phyloP scores from a whole-genome alignment of 1,140 invertebrate genomes.

The Brachionus rotundiformis region DNA sequence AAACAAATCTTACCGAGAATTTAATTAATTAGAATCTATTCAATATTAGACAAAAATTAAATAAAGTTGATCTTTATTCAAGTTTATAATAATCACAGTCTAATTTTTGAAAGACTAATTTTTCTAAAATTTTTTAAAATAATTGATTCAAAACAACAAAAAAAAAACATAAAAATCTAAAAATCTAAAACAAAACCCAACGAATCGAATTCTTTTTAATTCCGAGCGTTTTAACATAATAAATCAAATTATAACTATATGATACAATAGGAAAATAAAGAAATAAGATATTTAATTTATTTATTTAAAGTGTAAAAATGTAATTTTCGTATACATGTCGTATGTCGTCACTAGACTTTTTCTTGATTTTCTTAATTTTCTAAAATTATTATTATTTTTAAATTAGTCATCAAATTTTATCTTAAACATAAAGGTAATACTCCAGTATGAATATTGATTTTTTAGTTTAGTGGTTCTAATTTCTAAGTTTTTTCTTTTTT shows the following conservation, averaged over 20 bases:
- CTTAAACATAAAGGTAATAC: not conserved
- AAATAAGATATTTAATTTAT: not conserved
- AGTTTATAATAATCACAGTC: not conserved
- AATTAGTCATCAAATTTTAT: not conserved
- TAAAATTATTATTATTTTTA: not conserved
- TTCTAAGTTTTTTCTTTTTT: not conserved
- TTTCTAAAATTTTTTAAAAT: no score
- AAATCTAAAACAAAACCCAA: not conserved
- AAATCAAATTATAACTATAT: not conserved
- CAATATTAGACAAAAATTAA: constrained; percentile 21
- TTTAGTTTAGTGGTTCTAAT: not conserved
- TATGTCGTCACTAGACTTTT: not conserved
- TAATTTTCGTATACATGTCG: not conserved
- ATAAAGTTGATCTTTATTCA: not conserved
- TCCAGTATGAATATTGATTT: constrained; percentile 10
- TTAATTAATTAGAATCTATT: constrained; percentile 8
- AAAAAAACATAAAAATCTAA: not conserved
- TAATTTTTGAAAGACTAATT: no score
- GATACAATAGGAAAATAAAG: not conserved
- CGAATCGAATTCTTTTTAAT: not conserved
- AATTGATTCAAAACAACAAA: not conserved
- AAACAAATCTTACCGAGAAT: not conserved
- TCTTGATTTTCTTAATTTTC: not conserved
- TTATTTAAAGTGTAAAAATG: not conserved
- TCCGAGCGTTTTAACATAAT: not conserved